Percentiles rank a stretch among this genome's conserved stretches.
Conservation (phyloP, 2,888 invertebrate species). For the Nephrotoma flavescens region DNA sequence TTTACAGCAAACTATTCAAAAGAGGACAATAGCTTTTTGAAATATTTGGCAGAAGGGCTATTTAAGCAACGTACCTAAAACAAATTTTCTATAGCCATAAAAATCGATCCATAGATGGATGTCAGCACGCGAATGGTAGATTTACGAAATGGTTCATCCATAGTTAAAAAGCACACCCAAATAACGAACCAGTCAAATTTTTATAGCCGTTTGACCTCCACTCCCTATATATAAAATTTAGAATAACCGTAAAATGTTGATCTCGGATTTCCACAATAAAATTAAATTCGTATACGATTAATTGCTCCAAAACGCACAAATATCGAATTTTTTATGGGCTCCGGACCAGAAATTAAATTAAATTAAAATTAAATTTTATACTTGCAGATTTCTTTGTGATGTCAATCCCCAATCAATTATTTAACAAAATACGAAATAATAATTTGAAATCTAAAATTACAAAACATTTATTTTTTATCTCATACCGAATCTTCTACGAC, state of each 20-base stretch:
- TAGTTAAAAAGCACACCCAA: no score
- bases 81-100: no score
- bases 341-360: background rate
- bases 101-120: no score
- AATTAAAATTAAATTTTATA: background rate
- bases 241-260: background rate
- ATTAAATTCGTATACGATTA: background rate
- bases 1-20: no score
- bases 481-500: background rate
- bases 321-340: background rate
- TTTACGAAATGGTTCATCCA: no score
- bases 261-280: background rate
- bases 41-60: no score
- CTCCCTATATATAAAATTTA: no score
- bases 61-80: no score
- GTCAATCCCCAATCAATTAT: background rate
- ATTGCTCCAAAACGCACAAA: background rate
- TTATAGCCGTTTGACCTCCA: no score
- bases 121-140: no score
- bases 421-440: background rate
- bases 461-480: background rate
- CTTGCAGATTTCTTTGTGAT: background rate
- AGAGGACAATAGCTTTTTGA: no score
- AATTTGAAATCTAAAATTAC: background rate
- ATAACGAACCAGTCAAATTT: no score